Evolutionary conservation across 1,140 invertebrate genomes (phyloP), one percentile per base, ranked within the genome.

Genomic region (Nephila pilipes): DNA sequence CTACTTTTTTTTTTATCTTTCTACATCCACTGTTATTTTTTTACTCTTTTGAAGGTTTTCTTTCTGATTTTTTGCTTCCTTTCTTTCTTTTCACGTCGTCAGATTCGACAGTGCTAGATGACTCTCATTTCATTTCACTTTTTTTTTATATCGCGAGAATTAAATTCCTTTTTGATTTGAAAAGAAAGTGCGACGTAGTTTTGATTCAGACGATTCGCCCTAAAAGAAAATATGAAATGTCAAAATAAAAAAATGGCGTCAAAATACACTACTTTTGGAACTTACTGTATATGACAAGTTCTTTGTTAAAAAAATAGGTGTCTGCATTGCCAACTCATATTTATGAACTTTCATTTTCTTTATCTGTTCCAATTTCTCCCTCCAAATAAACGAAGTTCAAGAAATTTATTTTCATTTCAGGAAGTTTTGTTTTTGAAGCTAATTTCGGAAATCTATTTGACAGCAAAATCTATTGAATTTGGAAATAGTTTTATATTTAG

Each of bases 81-180:
- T 75, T 75, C 8, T 75, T 75, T 36, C 29, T 75, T 75, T 75
- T 75, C 29, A 20, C 69, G 69, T 75, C 69, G 69, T 32, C 69
- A 75, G 69, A 29, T 75, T 29, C 18, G 69, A 75, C 63, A 65
- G 8, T 65, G 25, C 69, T 75, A 75, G 29, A 75, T 75, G 69
- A 75, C 32, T 75, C 69, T 75, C 69, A 75, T 75, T 75, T 75
- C 69, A 75, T 75, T 75, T 75, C 69, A 32, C 14, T 75, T 75
- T 75, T 75, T 75, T 65, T 65, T 63, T 32, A 16, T 29, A 32
- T 75, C 32, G 69, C 20, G 5, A 75, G 69, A 75, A 75, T 75
- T 75, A 75, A 75, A 75, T 75, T 75, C 69, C 69, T 75, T 75
- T 75, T 75, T 75, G 69, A 75, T 75, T 75, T 75, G 69, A 75